A percentile compares a stretch with the other conserved stretches of the same genome.
These are phyloP conservation scores for Drosophila seguyi DNA, from an alignment of 1,140 invertebrate genomes.

Conservation along the genomic window DNA sequence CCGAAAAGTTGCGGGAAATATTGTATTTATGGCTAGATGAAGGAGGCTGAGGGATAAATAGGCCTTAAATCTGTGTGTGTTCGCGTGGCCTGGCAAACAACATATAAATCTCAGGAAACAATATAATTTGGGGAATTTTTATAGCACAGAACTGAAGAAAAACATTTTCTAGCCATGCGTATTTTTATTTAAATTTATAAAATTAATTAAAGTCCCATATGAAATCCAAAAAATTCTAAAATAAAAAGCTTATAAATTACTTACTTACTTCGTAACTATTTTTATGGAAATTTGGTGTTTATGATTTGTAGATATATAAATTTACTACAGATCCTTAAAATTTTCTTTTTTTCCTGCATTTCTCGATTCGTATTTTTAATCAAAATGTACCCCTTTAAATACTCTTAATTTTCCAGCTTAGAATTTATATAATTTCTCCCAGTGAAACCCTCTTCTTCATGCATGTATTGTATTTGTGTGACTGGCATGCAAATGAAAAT, in stretches of 20 bases:
- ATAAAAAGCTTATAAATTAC: too few species aligned
- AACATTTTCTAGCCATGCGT: not conserved
- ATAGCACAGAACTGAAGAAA: not conserved
- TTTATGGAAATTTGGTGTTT: too few species aligned
- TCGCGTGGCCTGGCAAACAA: conserved; percentile 29
- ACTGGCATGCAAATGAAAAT: conserved; percentile 60
- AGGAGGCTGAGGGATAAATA: conserved; percentile 35
- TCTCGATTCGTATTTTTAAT: not conserved
- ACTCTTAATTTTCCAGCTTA: not conserved
- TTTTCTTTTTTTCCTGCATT: not conserved
- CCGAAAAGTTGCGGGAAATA: conserved; percentile 51
- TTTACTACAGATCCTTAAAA: too few species aligned
- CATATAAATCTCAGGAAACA: conserved; percentile 55
- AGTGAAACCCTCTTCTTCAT: conserved; percentile 1
- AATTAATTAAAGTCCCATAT: not conserved
- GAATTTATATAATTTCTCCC: not conserved
- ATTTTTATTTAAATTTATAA: not conserved
- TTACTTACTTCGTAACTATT: too few species aligned
- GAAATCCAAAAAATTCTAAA: not conserved
- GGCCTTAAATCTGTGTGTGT: conserved; percentile 69
- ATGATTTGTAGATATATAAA: too few species aligned
- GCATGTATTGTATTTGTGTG: conserved; percentile 27
- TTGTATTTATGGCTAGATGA: conserved; percentile 41
- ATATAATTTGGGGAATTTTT: conserved; percentile 36
- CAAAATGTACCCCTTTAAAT: not conserved